These are phyloP conservation scores for Sturnira hondurensis DNA, from an alignment of 2,113 vertebrate species.

Conservation along the genomic window DNA sequence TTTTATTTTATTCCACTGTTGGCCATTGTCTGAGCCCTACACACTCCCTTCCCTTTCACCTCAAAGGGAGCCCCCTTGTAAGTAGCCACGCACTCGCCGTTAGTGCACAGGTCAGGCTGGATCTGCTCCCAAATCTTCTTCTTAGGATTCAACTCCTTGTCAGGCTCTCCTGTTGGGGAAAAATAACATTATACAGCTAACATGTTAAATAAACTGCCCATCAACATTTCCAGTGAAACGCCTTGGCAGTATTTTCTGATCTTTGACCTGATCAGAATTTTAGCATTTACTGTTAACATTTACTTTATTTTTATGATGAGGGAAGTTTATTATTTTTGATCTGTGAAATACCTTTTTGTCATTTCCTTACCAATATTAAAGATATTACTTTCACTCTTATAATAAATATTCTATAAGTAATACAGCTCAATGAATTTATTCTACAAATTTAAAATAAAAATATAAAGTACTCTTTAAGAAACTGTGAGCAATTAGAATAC, in stretches of 20 bases:
- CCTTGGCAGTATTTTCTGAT: background rate
- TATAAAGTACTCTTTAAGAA: background rate
- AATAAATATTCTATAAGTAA: background rate
- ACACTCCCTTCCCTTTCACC: slow-evolving; percentile 92
- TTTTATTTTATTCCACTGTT: slow-evolving; percentile 94
- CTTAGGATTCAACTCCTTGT: slow-evolving; percentile 98
- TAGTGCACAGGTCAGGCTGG: slow-evolving; percentile 92
- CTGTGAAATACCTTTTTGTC: background rate
- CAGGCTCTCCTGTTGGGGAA: slow-evolving; percentile 89
- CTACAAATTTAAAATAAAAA: background rate
- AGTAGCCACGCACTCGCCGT: slow-evolving; percentile 89
- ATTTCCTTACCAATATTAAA: slow-evolving; percentile 14
- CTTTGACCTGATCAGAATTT: background rate
- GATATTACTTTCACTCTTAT: background rate
- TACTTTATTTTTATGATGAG: background rate
- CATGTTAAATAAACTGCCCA: background rate
- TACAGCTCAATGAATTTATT: background rate
- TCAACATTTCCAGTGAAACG: background rate
- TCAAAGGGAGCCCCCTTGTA: slow-evolving; percentile 94
- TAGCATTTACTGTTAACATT: background rate
- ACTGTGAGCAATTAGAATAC: background rate
- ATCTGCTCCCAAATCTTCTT: slow-evolving; percentile 99
- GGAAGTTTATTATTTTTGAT: background rate
- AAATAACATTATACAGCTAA: slow-evolving; percentile 25
- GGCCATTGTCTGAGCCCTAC: slow-evolving; percentile 92